Base-by-base conservation (phyloP, 2,888 invertebrate genomes). In the Platycheirus rosarum region DNA sequence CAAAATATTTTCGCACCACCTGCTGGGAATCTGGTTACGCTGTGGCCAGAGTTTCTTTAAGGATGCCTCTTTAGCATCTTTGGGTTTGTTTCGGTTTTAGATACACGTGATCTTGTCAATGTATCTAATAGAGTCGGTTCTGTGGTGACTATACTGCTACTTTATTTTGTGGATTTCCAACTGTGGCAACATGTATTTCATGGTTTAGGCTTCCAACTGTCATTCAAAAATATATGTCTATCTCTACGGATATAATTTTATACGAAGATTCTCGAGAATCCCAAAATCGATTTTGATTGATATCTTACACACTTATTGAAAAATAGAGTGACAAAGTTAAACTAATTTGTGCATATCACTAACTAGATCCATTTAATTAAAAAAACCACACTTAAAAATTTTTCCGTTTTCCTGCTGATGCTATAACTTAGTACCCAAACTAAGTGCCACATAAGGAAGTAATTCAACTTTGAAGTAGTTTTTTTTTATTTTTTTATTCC, bases 1-100 rank as follows among this genome's bases (percentile, higher is more conserved):
- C 80, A 75, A 80, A 80, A 80, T 80, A 80, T 80, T 80, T 75
- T 80, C 75, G 37, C 26, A 76, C 66, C 80, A 80, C 80, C 80
- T 70, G 80, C 75, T 75, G 80, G 14, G 37, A 40, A 71, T 65
- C 65, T 80, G 46, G 70, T 76, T 75, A 49, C 20, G 40, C 70
- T 80, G 80, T 46, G 80, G 80, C 80, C 70, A 53, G 40, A 65
- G 40, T 75, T 51, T 57, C 65, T 69, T 62, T 62, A 16, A 26
- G 78, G 78, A 66, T 68, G 60, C 49, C 68, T 65, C 23, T 66
- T 75, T 66, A 63, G 48, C 65, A 70, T 29, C 63, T 49, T 44
- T 69, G 14, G 53, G n/a, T 53, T 69, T 69, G 74, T 74, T 57
- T 74, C 51, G 75, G 74, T 70, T 60, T 68, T 42, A 16, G 49